phyloP scores from a whole-genome alignment of 2,113 vertebrate species.

The Eudyptes chrysolophus region DNA sequence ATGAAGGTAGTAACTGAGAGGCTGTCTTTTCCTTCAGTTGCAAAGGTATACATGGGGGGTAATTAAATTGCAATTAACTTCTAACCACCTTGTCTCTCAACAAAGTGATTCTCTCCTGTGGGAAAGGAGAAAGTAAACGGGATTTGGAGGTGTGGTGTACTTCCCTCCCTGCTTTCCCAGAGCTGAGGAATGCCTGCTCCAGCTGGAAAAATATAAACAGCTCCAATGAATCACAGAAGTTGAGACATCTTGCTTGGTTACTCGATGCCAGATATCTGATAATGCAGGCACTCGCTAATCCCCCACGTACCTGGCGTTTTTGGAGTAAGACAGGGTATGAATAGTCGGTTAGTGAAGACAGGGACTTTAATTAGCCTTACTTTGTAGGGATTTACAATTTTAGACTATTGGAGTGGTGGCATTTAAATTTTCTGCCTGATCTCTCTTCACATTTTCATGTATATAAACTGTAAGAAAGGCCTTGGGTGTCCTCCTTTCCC shows the following conservation, averaged over 20 bases:
- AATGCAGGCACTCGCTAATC: slow-evolving; percentile 12
- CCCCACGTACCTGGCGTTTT: neutral
- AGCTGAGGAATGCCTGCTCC: neutral
- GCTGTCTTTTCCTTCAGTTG: neutral
- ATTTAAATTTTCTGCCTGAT: neutral
- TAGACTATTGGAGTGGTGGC: neutral
- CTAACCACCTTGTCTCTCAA: slow-evolving; percentile 43
- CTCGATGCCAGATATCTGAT: slow-evolving; percentile 10
- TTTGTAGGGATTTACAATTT: slow-evolving; percentile 14
- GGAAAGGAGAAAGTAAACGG: slow-evolving; percentile 41
- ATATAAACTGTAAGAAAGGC: neutral
- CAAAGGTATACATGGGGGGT: neutral
- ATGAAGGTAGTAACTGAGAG: neutral
- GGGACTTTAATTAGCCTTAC: neutral
- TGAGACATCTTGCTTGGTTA: neutral
- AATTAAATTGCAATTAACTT: slow-evolving; percentile 62
- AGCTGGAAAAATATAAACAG: slow-evolving; percentile 61
- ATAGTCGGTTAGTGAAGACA: neutral
- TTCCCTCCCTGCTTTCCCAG: neutral
- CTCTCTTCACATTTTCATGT: neutral
- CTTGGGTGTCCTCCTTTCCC: neutral
- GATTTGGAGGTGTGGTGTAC: neutral
- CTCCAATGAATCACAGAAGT: neutral
- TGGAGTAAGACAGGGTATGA: neutral
- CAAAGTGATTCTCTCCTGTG: slow-evolving; percentile 28